These are phyloP conservation scores for Lasioglossum calceatum DNA, from an alignment of 2,888 invertebrate species.

Conservation along the genomic window DNA sequence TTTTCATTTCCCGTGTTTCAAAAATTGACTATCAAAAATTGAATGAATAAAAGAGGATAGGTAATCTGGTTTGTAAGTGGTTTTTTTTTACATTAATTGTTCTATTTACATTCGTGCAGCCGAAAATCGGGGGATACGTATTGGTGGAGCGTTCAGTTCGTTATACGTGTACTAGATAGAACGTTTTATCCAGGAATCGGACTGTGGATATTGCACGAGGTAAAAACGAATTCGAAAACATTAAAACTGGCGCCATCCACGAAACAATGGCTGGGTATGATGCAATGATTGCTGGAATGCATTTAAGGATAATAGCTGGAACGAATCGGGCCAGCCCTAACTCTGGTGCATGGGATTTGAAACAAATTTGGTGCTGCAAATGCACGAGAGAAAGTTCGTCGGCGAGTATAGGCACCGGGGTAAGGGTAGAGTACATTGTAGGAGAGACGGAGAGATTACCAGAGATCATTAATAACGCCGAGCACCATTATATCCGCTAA, in stretches of 20 bases:
- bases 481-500: slow-evolving; percentile 73
- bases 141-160: not conserved
- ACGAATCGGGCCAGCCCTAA: slow-evolving; percentile 71
- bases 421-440: slow-evolving; percentile 40
- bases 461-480: slow-evolving; percentile 71
- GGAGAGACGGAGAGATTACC: slow-evolving; percentile 69
- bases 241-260: slow-evolving; percentile 52
- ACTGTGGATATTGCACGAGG: not conserved
- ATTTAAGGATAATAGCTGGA: slow-evolving; percentile 72
- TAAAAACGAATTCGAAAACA: slow-evolving; percentile 40
- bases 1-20: not conserved
- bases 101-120: not conserved
- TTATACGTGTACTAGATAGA: not conserved
- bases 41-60: not conserved
- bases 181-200: slow-evolving; percentile 25
- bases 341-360: slow-evolving; percentile 62
- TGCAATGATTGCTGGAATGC: slow-evolving; percentile 56
- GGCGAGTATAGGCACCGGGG: slow-evolving; percentile 50
- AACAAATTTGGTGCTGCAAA: slow-evolving; percentile 72
- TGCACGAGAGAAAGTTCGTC: slow-evolving; percentile 65
- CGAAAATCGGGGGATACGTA: not conserved
- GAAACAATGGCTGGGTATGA: slow-evolving; percentile 64
- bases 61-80: not conserved
- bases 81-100: not conserved
- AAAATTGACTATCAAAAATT: not conserved